Base-by-base conservation (phyloP, 2,113 vertebrate genomes). In the Spea bombifrons region DNA sequence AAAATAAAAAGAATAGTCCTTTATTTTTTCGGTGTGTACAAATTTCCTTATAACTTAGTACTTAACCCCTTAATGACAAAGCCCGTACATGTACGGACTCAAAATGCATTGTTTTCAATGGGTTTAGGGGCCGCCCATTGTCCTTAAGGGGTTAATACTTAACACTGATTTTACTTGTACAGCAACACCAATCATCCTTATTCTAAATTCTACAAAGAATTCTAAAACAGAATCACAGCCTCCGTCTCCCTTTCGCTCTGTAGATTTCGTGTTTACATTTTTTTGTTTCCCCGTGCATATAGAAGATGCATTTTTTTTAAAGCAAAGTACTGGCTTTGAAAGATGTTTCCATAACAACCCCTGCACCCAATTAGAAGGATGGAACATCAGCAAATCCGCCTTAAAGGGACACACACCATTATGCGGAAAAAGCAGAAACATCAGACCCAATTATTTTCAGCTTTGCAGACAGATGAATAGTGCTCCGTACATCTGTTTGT, bases 281-380 rank as follows among this genome's bases (percentile, higher is more conserved):
- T 79, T 64, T 46, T 68, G 9, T 48, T 66, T 66, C 65, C 30
- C 70, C 52, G 77, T 73, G 68, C 59, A 80, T 80, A 80, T 73
- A 80, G 70, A 73, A 80, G 70, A 73, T 80, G 15, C 71, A 50
- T 70, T 70, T 71, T 59, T 79, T 61, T 64, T 71, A 8, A 55
- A 80, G 77, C 50, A 73, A 80, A 78, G 64, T 80, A 67, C 71
- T 67, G 49, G 77, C 77, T 73, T 80, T 67, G 70, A 80, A 71
- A 80, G 77, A 67, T 80, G 77, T 80, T 80, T 80, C 77, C 77
- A 80, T 80, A 80, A 80, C 77, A 80, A 80, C 77, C 70, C 70
- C 64, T 73, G 68, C 64, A 73, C 70, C 77, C 63, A 73, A 80
- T 80, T 73, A 80, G 43, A 80, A 73, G 77, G 15, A 57, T 57